Evolutionary conservation across 1,140 invertebrate species (phyloP), one percentile per base, ranked within the genome.

Genomic region (Drosophila carrolli): DNA sequence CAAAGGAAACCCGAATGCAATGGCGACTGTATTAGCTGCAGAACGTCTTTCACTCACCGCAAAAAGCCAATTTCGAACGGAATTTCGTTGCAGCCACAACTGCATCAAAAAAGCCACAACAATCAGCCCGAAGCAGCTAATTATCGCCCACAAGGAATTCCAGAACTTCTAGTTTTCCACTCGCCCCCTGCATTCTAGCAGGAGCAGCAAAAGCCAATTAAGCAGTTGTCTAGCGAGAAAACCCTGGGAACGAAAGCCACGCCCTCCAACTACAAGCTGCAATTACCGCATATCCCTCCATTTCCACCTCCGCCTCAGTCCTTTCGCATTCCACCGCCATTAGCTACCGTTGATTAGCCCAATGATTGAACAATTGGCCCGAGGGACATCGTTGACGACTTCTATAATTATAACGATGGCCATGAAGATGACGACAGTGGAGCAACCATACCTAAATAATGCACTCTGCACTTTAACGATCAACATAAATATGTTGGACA

Each of bases 281-380:
- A 82, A 82, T 83, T 81, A 81, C 73, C 29, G 13, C 19, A 13
- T n/a, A 7, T 5, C 38, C 13, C 19, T 3, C 11, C 19, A 9
- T 10, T 11, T 40, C 2, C 35, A 19, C 46, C 23, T 27, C 4
- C 35, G 19, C 1, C 4, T 16, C 4, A 5, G 47, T 60, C 47
- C 61, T 29, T 40, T 32, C 8, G 16, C 37, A 23, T 46, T 47
- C 62, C 67, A 46, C 41, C 32, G 37, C n/a, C 57, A 80, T 55
- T 62, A 62, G 43, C 60, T 23, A 61, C 41, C 75, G 71, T 83
- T 67, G 81, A 76, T 84, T 83, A 84, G 75, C 27, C 62, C 65
- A 76, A 79, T 83, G 81, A 79, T 83, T 83, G 75, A 76, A 61
- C 80, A 79, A 83, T 78, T 83, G 70, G 41, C 75, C 41, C 54